Base-by-base conservation (phyloP, 1,140 invertebrate genomes). In the Sycophila sp. region DNA sequence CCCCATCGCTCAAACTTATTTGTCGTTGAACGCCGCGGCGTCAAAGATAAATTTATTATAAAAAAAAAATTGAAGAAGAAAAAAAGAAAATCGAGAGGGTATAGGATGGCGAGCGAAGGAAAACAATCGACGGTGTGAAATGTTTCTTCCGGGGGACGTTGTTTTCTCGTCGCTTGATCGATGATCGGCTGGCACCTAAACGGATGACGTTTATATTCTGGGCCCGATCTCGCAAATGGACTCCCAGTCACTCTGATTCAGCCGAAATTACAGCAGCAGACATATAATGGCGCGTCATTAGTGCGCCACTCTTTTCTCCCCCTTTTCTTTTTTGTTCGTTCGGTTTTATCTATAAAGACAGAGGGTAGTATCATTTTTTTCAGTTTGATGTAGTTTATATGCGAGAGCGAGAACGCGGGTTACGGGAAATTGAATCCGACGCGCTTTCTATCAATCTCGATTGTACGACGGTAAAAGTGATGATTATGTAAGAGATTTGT, bases 221-320 rank as follows among this genome's bases (percentile, higher is more conserved):
- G 22, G 32, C 26, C 47, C 22, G 10, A 17, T 7, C 47, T 55
- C 10, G 40, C 7, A 10, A 56, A 40, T 42, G 32, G 34, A 19
- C n/a, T 63, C 19, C 30, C 24, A 59, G 66, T 68, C 66, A 68
- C 42, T 68, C 55, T 68, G 66, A 68, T 68, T 68, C 66, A 68
- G 66, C 66, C 55, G 24, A 60, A 68, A 68, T 60, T 60, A 51
- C 34, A n/a, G n/a, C n/a, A n/a, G n/a, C n/a, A n/a, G 13, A 49
- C 32, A 42, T 10, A n/a, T 64, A 53, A 64, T 64, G 47, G 63
- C 38, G 34, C 15, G 49, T 56, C 63, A 66, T 66, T 66, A 55
- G 63, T 36, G 13, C 8, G 17, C 24, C 34, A 5, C 28, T 32
- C 28, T 62, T 7, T 62, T 53, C 45, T 64, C n/a, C 19, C 7